Evolutionary conservation across 1,140 invertebrate species (phyloP), one percentile per base, ranked within the genome.

Genomic region (Drosophila fuyamai): DNA sequence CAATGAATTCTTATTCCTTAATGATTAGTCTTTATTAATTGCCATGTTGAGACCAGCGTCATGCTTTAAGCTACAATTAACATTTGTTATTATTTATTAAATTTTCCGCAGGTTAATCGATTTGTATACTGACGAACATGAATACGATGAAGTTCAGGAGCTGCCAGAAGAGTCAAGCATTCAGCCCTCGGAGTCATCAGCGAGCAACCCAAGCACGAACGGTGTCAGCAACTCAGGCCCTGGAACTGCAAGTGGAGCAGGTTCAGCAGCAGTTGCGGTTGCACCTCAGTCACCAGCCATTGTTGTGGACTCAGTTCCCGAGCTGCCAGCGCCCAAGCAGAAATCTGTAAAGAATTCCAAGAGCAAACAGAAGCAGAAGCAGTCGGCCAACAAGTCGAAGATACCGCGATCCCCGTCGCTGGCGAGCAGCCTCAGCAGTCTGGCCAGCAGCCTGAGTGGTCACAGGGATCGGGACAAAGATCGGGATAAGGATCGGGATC

Each of bases 91-190:
- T 23, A 23, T 23, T 23, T 23, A 23, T 23, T 23, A 23, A 2
- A 23, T 23, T 23, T 23, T 23, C 23, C 70, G 0, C 56, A 91
- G 90, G 75, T 71, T 91, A 84, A 90, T 92, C 73, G 91, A 92
- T 83, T 86, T 92, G 76, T 86, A 89, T 62, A 88, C 76, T 67
- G 90, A 91, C 63, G 90, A 92, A 61, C 88, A 92, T 92, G 91
- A 92, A 47, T 91, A 92, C 91, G 91, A 92, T 83, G 91, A 92
- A 53, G 90, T 92, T 70, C 81, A 90, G 65, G 90, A 92, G 60
- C 57, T 89, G 59, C 86, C 90, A 83, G 86, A 90, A 66, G 83
- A 90, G 80, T 76, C 88, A 80, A 92, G 67, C 66, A 76, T 75
- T 76, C 76, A 78, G 68, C 65, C 71, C 73, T 53, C 61, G 66